Percentiles rank a stretch among this genome's conserved stretches.
phyloP scores from a whole-genome alignment of 2,797 vertebrate genomes.

The Anas flavirostris region DNA sequence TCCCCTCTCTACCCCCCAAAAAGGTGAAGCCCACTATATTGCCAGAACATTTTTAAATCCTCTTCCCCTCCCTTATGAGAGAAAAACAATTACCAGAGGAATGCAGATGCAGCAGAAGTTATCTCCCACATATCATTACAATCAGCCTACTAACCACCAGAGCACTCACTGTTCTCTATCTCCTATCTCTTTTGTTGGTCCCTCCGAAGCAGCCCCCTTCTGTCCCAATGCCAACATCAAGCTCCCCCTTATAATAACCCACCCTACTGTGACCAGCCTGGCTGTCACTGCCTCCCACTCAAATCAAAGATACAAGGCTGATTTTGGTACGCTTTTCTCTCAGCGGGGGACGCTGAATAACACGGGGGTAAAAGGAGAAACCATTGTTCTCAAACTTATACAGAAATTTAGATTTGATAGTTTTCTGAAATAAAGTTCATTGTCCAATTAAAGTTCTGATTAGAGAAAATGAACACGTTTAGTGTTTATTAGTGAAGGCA shows the following conservation, averaged over 20 bases:
- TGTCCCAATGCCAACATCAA: neutral
- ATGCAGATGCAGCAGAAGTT: neutral
- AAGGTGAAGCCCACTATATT: neutral
- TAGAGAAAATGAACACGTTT: neutral
- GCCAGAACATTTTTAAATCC: neutral
- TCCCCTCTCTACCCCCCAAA: neutral
- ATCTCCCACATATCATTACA: neutral
- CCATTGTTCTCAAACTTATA: neutral
- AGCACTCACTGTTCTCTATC: neutral
- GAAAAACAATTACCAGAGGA: neutral
- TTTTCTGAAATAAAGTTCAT: neutral
- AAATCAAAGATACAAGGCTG: neutral
- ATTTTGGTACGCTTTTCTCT: neutral
- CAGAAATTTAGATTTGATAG: neutral
- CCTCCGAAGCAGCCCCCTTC: neutral
- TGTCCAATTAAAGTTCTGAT: neutral
- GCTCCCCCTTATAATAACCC: neutral
- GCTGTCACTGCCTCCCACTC: neutral
- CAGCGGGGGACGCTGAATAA: accelerated
- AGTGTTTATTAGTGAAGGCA: neutral
- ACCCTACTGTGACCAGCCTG: neutral
- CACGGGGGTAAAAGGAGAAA: too few relatives aligned
- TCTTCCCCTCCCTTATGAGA: neutral
- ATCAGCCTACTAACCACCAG: neutral
- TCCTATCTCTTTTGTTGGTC: neutral